phyloP scores from a whole-genome alignment of 2,888 invertebrate genomes.

The Drosophila rubida region DNA sequence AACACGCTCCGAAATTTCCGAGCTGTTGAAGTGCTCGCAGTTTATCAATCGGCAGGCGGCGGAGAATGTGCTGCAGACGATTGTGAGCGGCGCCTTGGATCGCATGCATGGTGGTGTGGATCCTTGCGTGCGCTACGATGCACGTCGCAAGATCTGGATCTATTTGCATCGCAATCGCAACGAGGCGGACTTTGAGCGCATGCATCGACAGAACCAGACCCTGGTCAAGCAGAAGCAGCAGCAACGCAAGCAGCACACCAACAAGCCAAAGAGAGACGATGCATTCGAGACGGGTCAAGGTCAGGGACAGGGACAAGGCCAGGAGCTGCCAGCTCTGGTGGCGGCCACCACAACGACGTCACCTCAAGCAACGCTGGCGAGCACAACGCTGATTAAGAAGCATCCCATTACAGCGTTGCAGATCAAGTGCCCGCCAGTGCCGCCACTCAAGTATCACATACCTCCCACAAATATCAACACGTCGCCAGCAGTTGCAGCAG shows the following conservation, averaged over 20 bases:
- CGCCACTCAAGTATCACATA: constrained; percentile 81
- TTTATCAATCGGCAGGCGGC: constrained; percentile 86
- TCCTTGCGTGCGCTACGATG: constrained; percentile 97
- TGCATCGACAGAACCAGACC: constrained; percentile 89
- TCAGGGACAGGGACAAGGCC: background rate
- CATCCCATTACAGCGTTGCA: constrained; percentile 48
- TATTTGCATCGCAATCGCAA: constrained; percentile 92
- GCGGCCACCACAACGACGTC: constrained; percentile 61
- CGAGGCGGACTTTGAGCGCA: constrained; percentile 88
- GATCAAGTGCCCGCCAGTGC: constrained; percentile 77
- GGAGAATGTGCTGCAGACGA: constrained; percentile 87
- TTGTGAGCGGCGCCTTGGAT: constrained; percentile 96
- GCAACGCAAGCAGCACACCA: constrained; percentile 60
- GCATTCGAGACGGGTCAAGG: constrained; percentile 12
- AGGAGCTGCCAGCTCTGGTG: constrained; percentile 77
- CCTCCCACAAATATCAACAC: constrained; percentile 48
- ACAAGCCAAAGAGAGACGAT: constrained; percentile 56
- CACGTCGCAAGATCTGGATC: constrained; percentile 97
- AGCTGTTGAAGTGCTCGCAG: constrained; percentile 92
- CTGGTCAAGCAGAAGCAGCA: constrained; percentile 86
- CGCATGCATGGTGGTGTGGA: constrained; percentile 94
- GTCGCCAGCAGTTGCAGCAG: constrained; percentile 1
- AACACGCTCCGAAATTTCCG: constrained; percentile 95
- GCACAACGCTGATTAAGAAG: constrained; percentile 44
- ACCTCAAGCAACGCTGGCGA: background rate